Conservation (phyloP, 2,797 vertebrate genomes). For the Phoebastria nigripes region DNA sequence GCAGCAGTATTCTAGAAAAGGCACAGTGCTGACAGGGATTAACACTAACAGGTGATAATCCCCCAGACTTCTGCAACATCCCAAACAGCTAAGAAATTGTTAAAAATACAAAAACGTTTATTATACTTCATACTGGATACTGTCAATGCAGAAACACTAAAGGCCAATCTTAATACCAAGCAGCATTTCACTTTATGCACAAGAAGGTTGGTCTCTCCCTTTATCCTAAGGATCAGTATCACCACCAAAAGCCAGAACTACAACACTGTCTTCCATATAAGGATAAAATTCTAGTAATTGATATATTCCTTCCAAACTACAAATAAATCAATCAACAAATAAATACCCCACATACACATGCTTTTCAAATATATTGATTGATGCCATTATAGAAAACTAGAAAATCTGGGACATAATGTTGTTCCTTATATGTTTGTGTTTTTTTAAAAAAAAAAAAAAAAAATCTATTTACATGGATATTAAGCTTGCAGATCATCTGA, state of each 20-base stretch:
- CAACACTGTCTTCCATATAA: neutral
- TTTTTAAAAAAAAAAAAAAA: neutral
- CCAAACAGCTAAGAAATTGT: neutral
- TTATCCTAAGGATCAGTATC: neutral
- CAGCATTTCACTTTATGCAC: neutral
- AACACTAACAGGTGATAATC: neutral
- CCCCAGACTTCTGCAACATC: neutral
- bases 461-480: neutral
- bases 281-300: neutral
- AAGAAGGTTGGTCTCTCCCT: neutral
- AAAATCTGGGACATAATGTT: constrained; percentile 8
- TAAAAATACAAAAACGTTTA: neutral
- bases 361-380: neutral
- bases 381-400: constrained; percentile 42
- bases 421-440: neutral
- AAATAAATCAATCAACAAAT: neutral
- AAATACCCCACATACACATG: neutral
- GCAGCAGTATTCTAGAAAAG: neutral
- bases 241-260: neutral
- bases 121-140: neutral
- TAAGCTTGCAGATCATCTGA: neutral
- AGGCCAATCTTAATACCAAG: constrained; percentile 27
- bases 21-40: neutral
- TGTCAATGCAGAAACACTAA: constrained; percentile 16
- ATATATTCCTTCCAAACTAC: neutral